Evolutionary conservation across 2,888 invertebrate genomes (phyloP), one percentile per base, ranked within the genome.

Genomic region (Troilus luridus): DNA sequence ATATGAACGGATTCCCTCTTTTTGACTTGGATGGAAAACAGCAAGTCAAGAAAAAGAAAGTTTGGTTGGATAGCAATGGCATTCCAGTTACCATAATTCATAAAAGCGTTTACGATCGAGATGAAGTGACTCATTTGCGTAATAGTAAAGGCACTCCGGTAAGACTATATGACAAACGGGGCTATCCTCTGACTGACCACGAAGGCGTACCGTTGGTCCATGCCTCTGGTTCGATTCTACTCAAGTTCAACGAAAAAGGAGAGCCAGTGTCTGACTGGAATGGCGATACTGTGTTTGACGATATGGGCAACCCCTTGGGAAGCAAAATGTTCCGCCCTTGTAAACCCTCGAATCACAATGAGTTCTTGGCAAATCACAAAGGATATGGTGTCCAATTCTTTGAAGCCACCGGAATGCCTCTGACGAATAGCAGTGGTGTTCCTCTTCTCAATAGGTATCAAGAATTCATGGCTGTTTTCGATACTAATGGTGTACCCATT

Each of bases 351-450:
- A 12, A n/a, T 85, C 85, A 58, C 56, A 58, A 85, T 11, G 67
- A 90, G 14, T 77, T 90, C 17, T 8, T 62, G 54, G 56, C 56
- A 27, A 77, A 72, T 77, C 24, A 60, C 24, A 85, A 90, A 24
- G 60, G 59, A n/a, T 59, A 54, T 62, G 85, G 90, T 9, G 24
- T 90, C 14, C 91, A 91, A 77, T 92, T 58, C 60, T 92, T 92
- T 67, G 91, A 92, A 90, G 89, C 89, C 60, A 89, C 59, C 64
- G 92, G 92, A n/a, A 91, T 90, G 89, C 92, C 92, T n/a, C 27
- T 92, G 14, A 92, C 92, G 7, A 92, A 92, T 64, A n/a, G 62
- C 19, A 81, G 56, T 58, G 92, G 92, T 1, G 27, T 92, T 17
- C 92, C 92, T 41, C 85, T 92, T 62, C 60, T 92, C 19, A 91